Base-by-base conservation (phyloP, 2,888 invertebrate genomes). In the Apamea monoglypha region DNA sequence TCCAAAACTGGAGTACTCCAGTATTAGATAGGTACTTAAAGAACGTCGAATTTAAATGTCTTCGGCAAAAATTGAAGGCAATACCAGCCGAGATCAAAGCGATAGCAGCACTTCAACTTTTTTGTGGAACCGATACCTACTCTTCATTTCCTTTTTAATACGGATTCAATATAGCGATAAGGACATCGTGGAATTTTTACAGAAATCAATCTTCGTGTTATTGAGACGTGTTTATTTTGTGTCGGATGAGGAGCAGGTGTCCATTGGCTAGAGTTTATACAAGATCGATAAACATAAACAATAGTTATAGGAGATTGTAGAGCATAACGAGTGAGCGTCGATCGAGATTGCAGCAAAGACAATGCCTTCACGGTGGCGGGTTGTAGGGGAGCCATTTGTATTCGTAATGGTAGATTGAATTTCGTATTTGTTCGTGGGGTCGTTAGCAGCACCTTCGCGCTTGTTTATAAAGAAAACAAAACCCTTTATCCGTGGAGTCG, bases 391-490 rank as follows among this genome's bases (percentile, higher is more conserved):
- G 93, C 93, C 94, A 95, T 96, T 96, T 96, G 96, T 96, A 96
- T 96, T 95, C 95, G 96, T 96, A 96, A 96, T 96, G 94, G 95
- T 93, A 95, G 96, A 97, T 96, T 96, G 95, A 96, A 96, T 97
- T 96, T 96, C 96, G 96, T 97, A 96, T 97, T 97, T 97, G 96
- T 96, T 96, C 95, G 94, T 93, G 93, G 96, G 96, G 96, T 96
- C 96, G 96, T 96, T 97, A 96, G 93, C 96, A 94, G 95, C 96
- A 96, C 96, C 96, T 96, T 95, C 95, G 92, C 94, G 94, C 92
- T 95, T 96, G 95, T 96, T 96, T 96, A 95, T 96, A 96, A 96
- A 96, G 96, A 96, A 96, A 96, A 96, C 95, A 96, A 95, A 96
- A 95, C 95, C 96, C 95, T 95, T 95, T 93, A 91, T 93, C 91